Evolutionary conservation across 2,797 vertebrate species (phyloP).

Genomic region (Rhodeus uyekii): DNA sequence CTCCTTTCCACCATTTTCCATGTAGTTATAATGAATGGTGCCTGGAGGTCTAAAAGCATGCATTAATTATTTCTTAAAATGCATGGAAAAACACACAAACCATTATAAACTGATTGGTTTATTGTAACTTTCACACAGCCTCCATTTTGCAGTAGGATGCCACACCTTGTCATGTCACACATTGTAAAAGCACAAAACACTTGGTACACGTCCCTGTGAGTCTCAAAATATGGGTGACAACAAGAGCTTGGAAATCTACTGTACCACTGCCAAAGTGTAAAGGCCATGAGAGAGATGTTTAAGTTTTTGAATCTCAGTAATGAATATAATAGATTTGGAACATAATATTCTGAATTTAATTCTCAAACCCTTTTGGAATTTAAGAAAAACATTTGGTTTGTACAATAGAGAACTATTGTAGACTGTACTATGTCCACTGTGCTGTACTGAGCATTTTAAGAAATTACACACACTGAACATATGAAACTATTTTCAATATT

Average conservation of each 20-base stretch:
- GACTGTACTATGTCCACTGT: neutral
- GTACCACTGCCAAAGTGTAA: neutral
- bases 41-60: neutral
- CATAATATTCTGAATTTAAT: neutral
- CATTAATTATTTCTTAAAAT: neutral
- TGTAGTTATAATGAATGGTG: neutral
- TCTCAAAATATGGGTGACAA: neutral
- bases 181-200: constrained; percentile 7
- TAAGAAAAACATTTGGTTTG: neutral
- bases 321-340: neutral
- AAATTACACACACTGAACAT: neutral
- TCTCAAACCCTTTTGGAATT: neutral
- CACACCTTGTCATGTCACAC: neutral
- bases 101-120: neutral
- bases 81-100: neutral
- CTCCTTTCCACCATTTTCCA: neutral
- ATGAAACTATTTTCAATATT: neutral
- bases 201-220: constrained; percentile 1
- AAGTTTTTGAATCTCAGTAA: neutral
- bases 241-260: constrained; percentile 1
- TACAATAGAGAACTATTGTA: neutral
- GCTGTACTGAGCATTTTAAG: neutral
- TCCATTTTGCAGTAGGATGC: neutral
- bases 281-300: neutral
- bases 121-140: constrained; percentile 2